These are phyloP conservation scores for Masticophis lateralis DNA, from an alignment of 2,797 vertebrate genomes.

Conservation along the genomic window DNA sequence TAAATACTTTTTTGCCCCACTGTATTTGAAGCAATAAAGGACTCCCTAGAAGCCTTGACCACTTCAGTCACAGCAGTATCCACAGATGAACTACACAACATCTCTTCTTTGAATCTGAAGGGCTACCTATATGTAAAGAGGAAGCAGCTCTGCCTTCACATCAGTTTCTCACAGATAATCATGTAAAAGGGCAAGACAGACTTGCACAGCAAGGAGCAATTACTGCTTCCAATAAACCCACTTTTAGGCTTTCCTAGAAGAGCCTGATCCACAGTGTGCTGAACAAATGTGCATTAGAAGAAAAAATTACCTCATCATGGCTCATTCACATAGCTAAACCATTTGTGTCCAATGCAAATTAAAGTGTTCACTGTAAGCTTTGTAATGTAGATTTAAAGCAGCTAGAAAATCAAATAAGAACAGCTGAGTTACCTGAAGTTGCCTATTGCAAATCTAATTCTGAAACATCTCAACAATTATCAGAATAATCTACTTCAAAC, in stretches of 20 bases:
- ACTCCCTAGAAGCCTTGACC: not conserved
- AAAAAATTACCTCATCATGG: not conserved
- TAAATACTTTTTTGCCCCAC: too few relatives aligned
- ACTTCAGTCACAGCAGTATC: not conserved
- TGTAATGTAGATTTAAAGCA: not conserved
- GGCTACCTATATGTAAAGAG: not conserved
- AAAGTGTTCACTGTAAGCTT: not conserved
- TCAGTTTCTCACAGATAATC: not conserved
- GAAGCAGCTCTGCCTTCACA: not conserved
- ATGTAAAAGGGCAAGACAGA: not conserved
- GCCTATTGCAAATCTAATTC: not conserved
- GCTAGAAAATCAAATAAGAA: not conserved
- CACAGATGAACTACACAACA: not conserved
- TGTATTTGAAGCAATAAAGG: not conserved
- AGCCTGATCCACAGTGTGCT: not conserved
- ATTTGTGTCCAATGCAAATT: not conserved
- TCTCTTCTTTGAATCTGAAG: not conserved
- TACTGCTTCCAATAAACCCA: not conserved
- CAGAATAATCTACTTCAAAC: not conserved
- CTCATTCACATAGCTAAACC: not conserved
- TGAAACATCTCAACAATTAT: not conserved
- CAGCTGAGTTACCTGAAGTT: not conserved
- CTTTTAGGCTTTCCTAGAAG: not conserved
- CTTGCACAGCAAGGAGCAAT: not conserved
- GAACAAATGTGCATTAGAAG: not conserved